phyloP scores from a whole-genome alignment of 2,888 invertebrate genomes.

The Eilema sororculum region DNA sequence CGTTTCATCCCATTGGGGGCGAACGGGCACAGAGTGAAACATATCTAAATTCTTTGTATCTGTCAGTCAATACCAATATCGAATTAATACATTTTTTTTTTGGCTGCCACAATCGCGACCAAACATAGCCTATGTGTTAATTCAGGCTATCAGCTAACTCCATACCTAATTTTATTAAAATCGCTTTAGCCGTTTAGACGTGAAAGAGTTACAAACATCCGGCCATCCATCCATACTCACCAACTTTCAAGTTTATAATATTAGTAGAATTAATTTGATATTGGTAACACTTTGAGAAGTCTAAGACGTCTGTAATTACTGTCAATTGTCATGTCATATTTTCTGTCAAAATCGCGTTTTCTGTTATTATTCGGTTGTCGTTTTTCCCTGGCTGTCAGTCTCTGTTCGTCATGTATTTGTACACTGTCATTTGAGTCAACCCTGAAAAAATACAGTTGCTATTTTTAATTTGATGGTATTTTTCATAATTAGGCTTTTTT shows the following conservation, averaged over 20 bases:
- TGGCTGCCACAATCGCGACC: no score
- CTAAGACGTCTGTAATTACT: constrained; percentile 35
- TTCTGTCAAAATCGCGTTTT: constrained; percentile 38
- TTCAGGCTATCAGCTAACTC: no score
- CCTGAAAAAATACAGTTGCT: constrained; percentile 51
- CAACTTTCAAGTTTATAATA: no score
- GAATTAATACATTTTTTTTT: no score
- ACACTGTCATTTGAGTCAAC: constrained; percentile 53
- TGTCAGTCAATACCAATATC: background rate
- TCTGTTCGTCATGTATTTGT: constrained; percentile 54
- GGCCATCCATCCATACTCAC: no score
- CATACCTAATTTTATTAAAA: no score
- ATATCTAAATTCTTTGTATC: background rate
- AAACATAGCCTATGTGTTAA: no score
- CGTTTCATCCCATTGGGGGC: no score
- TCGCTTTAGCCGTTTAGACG: no score
- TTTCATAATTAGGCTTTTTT: background rate
- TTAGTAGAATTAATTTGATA: background rate
- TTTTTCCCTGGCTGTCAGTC: constrained; percentile 64
- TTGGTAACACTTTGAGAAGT: constrained; percentile 5
- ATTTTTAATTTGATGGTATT: background rate
- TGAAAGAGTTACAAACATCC: no score
- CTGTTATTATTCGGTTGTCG: constrained; percentile 52
- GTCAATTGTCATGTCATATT: constrained; percentile 40
- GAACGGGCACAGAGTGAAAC: background rate